Conservation (phyloP, 2,113 vertebrate species). For the Mandrillus leucophaeus region DNA sequence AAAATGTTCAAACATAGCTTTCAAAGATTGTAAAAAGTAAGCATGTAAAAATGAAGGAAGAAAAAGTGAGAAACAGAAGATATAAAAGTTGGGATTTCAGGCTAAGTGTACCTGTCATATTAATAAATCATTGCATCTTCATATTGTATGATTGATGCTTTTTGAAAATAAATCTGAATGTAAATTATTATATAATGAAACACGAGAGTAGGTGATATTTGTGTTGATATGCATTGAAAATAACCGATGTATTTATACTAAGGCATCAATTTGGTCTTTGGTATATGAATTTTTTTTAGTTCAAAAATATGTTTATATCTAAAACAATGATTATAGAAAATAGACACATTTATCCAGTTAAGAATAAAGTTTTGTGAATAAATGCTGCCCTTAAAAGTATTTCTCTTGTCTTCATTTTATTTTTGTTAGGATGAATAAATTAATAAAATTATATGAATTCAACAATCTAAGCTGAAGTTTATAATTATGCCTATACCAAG, state of each 20-base stretch:
- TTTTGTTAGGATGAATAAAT: neutral
- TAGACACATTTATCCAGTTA: neutral
- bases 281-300: neutral
- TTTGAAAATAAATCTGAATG: neutral
- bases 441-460: neutral
- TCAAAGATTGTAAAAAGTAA: neutral
- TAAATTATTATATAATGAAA: neutral
- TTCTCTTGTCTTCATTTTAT: neutral
- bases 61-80: conserved; percentile 17
- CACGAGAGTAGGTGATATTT: neutral
- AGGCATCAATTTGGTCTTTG: conserved; percentile 18
- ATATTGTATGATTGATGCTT: neutral
- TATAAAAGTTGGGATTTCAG: neutral
- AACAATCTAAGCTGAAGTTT: neutral
- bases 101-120: neutral
- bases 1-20: conserved; percentile 12
- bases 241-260: neutral
- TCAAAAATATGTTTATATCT: neutral
- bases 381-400: neutral
- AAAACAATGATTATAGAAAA: neutral
- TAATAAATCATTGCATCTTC: neutral
- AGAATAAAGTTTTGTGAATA: neutral
- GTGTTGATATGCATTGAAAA: neutral
- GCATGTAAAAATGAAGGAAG: neutral
- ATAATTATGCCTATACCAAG: neutral